Base-by-base conservation (phyloP, 2,797 vertebrate genomes). In the Acanthiza pusilla region DNA sequence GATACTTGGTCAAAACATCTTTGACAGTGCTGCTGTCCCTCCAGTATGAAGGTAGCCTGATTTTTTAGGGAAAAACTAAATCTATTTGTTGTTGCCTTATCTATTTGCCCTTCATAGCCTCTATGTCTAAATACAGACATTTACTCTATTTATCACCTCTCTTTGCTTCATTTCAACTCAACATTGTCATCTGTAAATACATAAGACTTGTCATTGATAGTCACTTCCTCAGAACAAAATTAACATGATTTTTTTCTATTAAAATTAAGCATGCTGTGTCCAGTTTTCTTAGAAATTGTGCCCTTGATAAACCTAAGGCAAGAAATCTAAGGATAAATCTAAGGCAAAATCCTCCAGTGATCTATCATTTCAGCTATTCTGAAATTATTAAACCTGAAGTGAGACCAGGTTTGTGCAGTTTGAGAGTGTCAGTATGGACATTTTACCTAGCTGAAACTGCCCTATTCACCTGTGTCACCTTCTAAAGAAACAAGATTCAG, bases 1-100 rank as follows among this genome's bases (percentile, higher is more conserved):
- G 34, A 78, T 51, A 91, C 29, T 68, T 63, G 76, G 71, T 87
- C 66, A 94, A 95, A 96, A 93, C n/a, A 85, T 25, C 54, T 77
- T 36, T 7, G 32, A 76, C 73, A 77, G 51, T 1, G 11, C 40
- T 85, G 36, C 42, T 23, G 2, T 67, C 62, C 53, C 40, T 82
- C 38, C 38, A 73, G 7, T 47, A 63, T 58, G 51, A 70, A 73
- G 53, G 45, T 50, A 71, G 29, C 5, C 53, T 53, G 26, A 40
- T 91, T 68, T 92, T 51, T 43, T 18, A 80, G 29, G 14, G 61
- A 77, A 93, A 68, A 77, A 16, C 10, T 83, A 8, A 6, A 65
- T 40, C 42, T 87, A 1, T 70, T 79, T 84, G 30, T 38, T 86
- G 48, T 36, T 21, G 18, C 22, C 38, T 88, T 34, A 36, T 48